A percentile compares a stretch with the other conserved stretches of the same genome.
These are phyloP conservation scores for Tetraodon nigroviridis DNA, from an alignment of 2,113 vertebrate species.

Conservation along the genomic window DNA sequence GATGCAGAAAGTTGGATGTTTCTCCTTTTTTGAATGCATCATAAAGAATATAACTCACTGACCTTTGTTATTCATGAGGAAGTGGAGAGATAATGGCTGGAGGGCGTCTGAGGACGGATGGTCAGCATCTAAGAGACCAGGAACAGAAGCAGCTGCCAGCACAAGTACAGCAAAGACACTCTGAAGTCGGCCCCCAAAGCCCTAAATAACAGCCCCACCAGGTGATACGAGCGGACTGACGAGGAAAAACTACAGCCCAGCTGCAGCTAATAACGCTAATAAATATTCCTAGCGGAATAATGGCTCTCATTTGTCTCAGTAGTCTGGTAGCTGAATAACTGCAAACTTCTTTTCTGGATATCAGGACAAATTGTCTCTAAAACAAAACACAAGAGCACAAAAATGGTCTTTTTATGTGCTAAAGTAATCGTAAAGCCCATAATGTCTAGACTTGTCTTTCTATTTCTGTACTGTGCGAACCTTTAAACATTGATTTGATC, in stretches of 20 bases:
- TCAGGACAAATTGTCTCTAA: no score
- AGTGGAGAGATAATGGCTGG: background rate
- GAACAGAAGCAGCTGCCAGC: background rate
- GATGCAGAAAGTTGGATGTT: no score
- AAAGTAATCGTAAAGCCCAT: no score
- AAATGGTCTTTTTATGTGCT: no score
- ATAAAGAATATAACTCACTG: background rate
- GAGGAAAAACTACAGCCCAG: background rate
- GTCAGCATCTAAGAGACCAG: conserved; percentile 21
- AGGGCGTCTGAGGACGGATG: conserved; percentile 4
- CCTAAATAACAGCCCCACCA: background rate
- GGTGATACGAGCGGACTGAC: background rate
- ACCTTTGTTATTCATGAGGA: conserved; percentile 13
- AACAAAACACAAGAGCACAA: no score
- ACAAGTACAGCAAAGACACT: conserved; percentile 2
- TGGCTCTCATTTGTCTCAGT: background rate
- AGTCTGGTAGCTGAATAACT: background rate
- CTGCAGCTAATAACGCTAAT: background rate
- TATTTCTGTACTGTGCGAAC: background rate
- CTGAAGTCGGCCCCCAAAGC: background rate
- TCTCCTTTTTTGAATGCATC: no score
- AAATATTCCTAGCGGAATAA: conserved; percentile 1
- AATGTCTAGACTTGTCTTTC: no score
- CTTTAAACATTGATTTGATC: background rate
- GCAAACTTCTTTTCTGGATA: background rate